These are phyloP conservation scores for Anoura caudifer DNA, from an alignment of 2,113 vertebrate genomes.

Conservation along the genomic window DNA sequence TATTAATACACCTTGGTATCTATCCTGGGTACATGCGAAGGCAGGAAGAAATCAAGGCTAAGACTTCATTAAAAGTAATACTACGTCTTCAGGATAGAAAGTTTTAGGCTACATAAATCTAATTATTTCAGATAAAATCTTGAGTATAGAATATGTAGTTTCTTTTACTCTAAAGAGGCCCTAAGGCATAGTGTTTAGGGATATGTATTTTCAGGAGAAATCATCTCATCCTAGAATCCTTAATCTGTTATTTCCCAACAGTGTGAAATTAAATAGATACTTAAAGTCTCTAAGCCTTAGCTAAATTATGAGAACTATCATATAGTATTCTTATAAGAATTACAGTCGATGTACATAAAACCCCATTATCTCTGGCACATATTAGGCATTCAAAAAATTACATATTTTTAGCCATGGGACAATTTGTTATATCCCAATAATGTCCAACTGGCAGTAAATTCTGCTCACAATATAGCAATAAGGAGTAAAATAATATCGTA, in stretches of 20 bases:
- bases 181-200: background rate
- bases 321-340: background rate
- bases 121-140: background rate
- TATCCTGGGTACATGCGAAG: background rate
- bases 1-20: background rate
- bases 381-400: background rate
- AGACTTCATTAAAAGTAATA: background rate
- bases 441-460: background rate
- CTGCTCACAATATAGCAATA: background rate
- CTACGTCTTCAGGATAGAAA: background rate
- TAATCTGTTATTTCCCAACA: background rate
- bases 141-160: background rate
- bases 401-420: background rate
- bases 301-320: background rate
- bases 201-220: background rate
- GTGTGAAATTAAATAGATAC: background rate
- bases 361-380: background rate
- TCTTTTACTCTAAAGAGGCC: background rate
- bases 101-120: background rate
- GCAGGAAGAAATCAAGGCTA: background rate
- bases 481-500: background rate
- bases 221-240: background rate
- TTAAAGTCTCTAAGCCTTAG: background rate
- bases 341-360: background rate
- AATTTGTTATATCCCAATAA: background rate